Evolutionary conservation across 2,113 vertebrate genomes (phyloP).

Genomic region (Callipepla squamata): DNA sequence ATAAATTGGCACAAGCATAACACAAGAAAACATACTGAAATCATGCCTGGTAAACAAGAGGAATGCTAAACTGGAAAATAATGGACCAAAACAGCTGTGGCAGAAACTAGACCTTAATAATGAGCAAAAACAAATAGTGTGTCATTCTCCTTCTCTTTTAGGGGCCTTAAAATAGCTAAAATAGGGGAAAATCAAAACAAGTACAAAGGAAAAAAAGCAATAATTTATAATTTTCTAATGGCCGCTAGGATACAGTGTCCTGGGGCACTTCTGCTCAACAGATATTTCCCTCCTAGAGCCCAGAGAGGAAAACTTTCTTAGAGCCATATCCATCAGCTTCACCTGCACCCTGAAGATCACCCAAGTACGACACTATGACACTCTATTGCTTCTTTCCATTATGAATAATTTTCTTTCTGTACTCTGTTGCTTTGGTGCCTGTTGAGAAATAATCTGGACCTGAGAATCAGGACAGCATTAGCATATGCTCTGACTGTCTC

Average conservation of each 20-base stretch:
- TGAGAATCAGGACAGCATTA: not conserved
- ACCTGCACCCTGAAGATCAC: not conserved
- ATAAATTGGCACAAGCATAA: not conserved
- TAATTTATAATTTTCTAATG: not conserved
- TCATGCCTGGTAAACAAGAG: not conserved
- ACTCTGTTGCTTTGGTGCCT: not conserved
- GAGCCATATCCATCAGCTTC: not conserved
- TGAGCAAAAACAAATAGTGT: not conserved
- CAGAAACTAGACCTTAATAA: not conserved
- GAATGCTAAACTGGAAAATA: not conserved
- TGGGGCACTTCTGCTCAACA: not conserved
- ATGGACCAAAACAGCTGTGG: not conserved
- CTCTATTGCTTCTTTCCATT: not conserved
- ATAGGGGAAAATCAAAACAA: not conserved
- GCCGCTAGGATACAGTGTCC: not conserved
- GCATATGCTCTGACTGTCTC: not conserved
- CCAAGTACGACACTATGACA: not conserved
- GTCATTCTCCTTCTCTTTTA: not conserved
- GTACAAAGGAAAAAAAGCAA: not conserved
- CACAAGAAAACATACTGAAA: not conserved
- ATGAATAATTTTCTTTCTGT: not conserved
- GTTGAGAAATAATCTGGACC: not conserved
- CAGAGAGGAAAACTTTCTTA: not conserved
- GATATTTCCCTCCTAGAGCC: not conserved
- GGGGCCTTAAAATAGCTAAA: not conserved